These are phyloP conservation scores for Epinephelus awoara DNA, from an alignment of 2,797 vertebrate genomes.

Conservation along the genomic window DNA sequence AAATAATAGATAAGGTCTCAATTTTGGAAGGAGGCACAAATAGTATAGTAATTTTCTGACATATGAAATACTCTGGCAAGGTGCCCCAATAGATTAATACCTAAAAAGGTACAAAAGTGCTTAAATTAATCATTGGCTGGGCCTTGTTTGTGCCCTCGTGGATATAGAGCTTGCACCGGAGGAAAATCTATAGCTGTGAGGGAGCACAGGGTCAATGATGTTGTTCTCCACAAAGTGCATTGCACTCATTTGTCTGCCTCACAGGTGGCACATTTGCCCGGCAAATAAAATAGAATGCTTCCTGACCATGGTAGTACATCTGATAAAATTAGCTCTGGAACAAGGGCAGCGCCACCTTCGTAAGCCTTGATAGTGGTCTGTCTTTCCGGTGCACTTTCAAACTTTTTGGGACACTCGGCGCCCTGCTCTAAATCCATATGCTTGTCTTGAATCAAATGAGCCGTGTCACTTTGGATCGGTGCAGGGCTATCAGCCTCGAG, in stretches of 20 bases:
- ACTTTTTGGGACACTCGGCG: conserved; percentile 49
- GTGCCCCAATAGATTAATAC: conserved; percentile 67
- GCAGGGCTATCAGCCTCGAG: conserved; percentile 14
- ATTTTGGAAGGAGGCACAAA: conserved; percentile 39
- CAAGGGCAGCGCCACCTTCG: conserved; percentile 78
- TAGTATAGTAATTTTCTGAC: conserved; percentile 55
- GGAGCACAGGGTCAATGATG: conserved; percentile 76
- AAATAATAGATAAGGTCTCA: conserved; percentile 54
- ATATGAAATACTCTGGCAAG: conserved; percentile 51
- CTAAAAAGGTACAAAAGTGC: conserved; percentile 59
- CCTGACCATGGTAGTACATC: conserved; percentile 70
- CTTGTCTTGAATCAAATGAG: conserved; percentile 64
- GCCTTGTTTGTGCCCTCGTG: conserved; percentile 65
- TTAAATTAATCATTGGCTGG: conserved; percentile 71
- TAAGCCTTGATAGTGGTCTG: conserved; percentile 61
- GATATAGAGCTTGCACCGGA: conserved; percentile 65
- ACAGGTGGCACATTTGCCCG: conserved; percentile 73
- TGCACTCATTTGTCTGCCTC: conserved; percentile 79
- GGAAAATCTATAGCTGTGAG: conserved; percentile 75
- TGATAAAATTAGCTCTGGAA: conserved; percentile 83
- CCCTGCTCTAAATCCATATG: conserved; percentile 54
- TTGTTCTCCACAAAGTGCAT: conserved; percentile 78
- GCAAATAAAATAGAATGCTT: conserved; percentile 75
- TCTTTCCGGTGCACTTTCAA: conserved; percentile 66
- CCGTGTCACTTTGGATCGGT: conserved; percentile 33